These are phyloP conservation scores for Nomada hirtipes DNA, from an alignment of 2,888 invertebrate genomes.

Conservation along the genomic window DNA sequence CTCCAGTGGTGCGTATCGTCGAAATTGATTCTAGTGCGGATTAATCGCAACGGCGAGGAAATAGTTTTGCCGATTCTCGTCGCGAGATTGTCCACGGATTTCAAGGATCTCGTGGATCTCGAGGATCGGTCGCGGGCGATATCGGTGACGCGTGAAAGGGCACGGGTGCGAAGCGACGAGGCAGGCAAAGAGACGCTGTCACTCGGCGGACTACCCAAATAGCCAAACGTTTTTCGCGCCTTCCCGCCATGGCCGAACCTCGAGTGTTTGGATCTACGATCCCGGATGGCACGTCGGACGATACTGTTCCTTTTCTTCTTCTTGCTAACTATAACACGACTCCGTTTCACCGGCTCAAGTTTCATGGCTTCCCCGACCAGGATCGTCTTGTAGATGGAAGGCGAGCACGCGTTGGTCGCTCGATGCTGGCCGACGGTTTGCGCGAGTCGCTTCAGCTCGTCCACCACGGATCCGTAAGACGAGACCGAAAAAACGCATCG, in stretches of 20 bases:
- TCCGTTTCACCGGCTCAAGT: constrained; percentile 67
- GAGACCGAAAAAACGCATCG: background rate
- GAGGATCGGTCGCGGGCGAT: background rate
- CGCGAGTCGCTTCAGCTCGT: constrained; percentile 29
- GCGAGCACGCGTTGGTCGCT: background rate
- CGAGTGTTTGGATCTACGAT: constrained; percentile 55
- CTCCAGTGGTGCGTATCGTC: constrained; percentile 64
- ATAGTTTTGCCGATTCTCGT: constrained; percentile 18
- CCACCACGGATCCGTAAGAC: constrained; percentile 34
- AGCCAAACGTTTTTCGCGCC: constrained; percentile 29
- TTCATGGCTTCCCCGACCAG: constrained; percentile 60
- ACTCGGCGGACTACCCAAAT: constrained; percentile 64
- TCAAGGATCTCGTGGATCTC: constrained; percentile 49
- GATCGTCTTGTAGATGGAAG: constrained; percentile 25
- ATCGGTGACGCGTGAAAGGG: background rate
- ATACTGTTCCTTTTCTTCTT: constrained; percentile 71
- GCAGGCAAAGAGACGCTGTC: constrained; percentile 68
- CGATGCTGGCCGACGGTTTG: background rate
- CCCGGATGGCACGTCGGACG: constrained; percentile 68
- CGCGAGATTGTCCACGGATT: constrained; percentile 60
- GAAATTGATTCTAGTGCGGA: constrained; percentile 66
- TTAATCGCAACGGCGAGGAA: constrained; percentile 49
- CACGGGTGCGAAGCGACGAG: background rate
- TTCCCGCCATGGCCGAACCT: constrained; percentile 11
- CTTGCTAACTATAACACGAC: constrained; percentile 69